Percentiles rank a stretch among this genome's conserved stretches.
Conservation (phyloP, 2,888 invertebrate genomes). For the Pinctada fucata region DNA sequence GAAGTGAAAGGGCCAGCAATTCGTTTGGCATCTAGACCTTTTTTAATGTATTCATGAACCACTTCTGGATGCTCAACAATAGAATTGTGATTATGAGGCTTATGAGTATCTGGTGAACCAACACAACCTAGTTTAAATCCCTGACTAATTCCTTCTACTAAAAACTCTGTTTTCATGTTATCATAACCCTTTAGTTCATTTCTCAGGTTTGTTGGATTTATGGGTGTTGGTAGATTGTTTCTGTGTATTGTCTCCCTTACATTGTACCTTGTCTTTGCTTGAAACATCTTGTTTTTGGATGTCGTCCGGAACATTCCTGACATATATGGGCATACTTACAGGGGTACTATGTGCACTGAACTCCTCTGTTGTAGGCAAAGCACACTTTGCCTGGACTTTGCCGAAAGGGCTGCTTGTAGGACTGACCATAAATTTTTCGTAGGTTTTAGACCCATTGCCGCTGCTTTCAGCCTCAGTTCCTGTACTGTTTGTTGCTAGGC, state of each 20-base stretch:
- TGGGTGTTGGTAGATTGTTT: constrained; percentile 11
- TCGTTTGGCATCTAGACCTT: neutral
- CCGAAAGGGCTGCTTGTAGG: constrained; percentile 9
- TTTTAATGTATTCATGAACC: neutral
- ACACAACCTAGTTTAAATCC: constrained; percentile 5
- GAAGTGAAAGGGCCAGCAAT: constrained; percentile 10
- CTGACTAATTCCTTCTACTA: neutral
- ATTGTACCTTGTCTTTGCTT: neutral
- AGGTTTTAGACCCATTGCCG: neutral
- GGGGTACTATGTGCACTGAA: neutral
- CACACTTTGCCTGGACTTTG: neutral
- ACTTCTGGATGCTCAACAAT: neutral
- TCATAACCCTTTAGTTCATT: constrained; percentile 8
- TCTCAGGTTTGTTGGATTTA: constrained; percentile 9
- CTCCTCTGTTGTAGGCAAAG: too few species aligned
- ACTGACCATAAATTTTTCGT: too few species aligned
- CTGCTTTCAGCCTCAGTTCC: constrained; percentile 1
- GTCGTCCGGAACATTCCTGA: constrained; percentile 1
- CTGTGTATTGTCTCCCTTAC: neutral
- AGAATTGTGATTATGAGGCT: constrained; percentile 3
- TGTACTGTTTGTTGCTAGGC: constrained; percentile 8
- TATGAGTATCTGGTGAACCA: neutral
- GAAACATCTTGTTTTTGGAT: constrained; percentile 5
- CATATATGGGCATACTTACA: constrained; percentile 15
- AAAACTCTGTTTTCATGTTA: neutral